These are phyloP conservation scores for Euwallacea similis DNA, from an alignment of 1,140 invertebrate genomes.

Conservation along the genomic window DNA sequence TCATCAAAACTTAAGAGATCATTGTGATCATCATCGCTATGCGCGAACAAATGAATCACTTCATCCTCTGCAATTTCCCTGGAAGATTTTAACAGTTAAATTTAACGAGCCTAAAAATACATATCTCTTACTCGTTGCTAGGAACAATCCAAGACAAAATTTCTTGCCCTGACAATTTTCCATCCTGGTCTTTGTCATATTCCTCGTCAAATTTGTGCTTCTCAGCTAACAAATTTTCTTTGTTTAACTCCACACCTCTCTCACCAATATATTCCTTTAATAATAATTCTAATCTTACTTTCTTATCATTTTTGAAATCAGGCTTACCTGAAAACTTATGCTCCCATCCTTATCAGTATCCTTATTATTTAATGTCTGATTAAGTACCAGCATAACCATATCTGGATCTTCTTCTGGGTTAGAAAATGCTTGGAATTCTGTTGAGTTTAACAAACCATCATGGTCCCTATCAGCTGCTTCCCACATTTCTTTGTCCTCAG, in stretches of 20 bases:
- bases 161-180: conserved; percentile 76
- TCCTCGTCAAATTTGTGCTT: conserved; percentile 90
- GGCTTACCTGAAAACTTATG: conserved; percentile 69
- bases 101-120: conserved; percentile 1
- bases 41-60: conserved; percentile 85
- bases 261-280: conserved; percentile 73
- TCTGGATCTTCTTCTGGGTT: conserved; percentile 91
- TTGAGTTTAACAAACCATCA: conserved; percentile 74
- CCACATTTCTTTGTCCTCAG: conserved; percentile 86
- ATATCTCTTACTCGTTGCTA: conserved; percentile 76
- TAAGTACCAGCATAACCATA: conserved; percentile 83
- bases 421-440: conserved; percentile 88
- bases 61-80: conserved; percentile 89
- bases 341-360: conserved; percentile 82
- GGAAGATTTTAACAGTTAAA: conserved; percentile 40
- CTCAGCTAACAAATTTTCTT: conserved; percentile 81
- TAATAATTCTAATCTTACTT: background rate
- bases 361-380: conserved; percentile 83
- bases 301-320: background rate
- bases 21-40: conserved; percentile 89
- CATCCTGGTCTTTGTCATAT: conserved; percentile 86
- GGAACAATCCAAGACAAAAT: conserved; percentile 89
- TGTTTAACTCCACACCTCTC: conserved; percentile 72
- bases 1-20: conserved; percentile 81
- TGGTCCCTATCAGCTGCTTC: conserved; percentile 81